Conservation (phyloP, 1,140 invertebrate genomes). For the honey bee (Apis mellifera) region DNA sequence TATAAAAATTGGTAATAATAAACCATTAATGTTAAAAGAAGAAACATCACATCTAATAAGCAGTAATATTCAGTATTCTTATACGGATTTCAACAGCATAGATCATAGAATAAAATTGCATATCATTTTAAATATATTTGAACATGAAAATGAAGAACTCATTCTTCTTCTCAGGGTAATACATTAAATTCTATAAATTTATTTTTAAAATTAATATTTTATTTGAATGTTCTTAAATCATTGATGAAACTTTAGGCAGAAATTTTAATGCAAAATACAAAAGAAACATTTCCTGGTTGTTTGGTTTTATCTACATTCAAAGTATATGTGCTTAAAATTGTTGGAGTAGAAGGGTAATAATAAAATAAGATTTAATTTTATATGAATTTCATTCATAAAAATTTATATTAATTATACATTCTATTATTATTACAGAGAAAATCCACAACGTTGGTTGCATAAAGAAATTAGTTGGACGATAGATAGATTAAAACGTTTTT, state of each 20-base stretch:
- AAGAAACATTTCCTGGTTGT: slow-evolving; percentile 77
- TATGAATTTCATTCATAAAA: background rate
- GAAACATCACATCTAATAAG: slow-evolving; percentile 63
- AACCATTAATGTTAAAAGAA: slow-evolving; percentile 63
- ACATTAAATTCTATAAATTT: background rate
- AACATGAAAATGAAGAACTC: slow-evolving; percentile 82
- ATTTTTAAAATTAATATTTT: background rate
- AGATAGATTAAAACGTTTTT: slow-evolving; percentile 75
- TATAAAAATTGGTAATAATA: slow-evolving; percentile 73
- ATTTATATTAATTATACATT: background rate
- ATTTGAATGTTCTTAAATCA: background rate
- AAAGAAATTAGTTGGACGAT: slow-evolving; percentile 78
- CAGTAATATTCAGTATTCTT: slow-evolving; percentile 81
- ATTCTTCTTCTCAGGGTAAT: slow-evolving; percentile 81
- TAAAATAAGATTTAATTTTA: slow-evolving; percentile 13
- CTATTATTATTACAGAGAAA: slow-evolving; percentile 65
- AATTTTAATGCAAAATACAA: slow-evolving; percentile 76
- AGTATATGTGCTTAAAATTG: slow-evolving; percentile 82
- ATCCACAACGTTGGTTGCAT: slow-evolving; percentile 77
- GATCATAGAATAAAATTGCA: slow-evolving; percentile 84
- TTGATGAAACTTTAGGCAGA: slow-evolving; percentile 66
- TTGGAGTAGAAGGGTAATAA: slow-evolving; percentile 77
- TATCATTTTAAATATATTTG: slow-evolving; percentile 82
- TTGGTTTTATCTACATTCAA: slow-evolving; percentile 82
- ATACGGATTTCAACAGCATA: slow-evolving; percentile 81